Conservation (phyloP, 2,888 invertebrate species). For the Hirtodrosophila alboralis region DNA sequence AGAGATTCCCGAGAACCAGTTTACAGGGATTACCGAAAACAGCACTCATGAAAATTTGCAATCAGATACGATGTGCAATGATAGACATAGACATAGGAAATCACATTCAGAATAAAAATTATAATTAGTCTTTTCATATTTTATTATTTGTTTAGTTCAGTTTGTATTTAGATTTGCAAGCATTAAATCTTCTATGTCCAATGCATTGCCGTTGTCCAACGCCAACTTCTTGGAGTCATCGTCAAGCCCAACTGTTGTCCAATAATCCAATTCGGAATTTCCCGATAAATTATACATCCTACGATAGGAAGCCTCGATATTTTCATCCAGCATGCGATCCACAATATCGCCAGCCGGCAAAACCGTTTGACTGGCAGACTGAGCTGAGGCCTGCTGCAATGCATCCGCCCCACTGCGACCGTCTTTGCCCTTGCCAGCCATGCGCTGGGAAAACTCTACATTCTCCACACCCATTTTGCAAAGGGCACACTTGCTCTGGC, state of each 20-base stretch:
- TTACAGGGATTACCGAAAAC: too few species aligned
- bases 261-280: slow-evolving; percentile 41
- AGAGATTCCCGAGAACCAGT: too few species aligned
- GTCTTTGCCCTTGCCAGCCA: slow-evolving; percentile 13
- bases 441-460: slow-evolving; percentile 67
- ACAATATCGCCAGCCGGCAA: slow-evolving; percentile 61
- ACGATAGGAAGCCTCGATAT: slow-evolving; percentile 80
- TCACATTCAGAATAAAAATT: too few species aligned
- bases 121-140: background rate
- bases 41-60: too few species aligned
- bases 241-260: slow-evolving; percentile 67
- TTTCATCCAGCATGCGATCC: slow-evolving; percentile 81
- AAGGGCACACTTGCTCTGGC: slow-evolving; percentile 80
- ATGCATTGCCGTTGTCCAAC: slow-evolving; percentile 44
- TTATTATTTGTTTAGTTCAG: slow-evolving; percentile 2
- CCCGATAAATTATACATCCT: slow-evolving; percentile 66
- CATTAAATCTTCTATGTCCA: slow-evolving; percentile 48
- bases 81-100: too few species aligned
- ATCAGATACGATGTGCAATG: too few species aligned
- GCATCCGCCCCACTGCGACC: background rate
- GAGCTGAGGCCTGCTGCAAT: background rate
- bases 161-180: slow-evolving; percentile 35
- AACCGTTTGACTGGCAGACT: slow-evolving; percentile 1
- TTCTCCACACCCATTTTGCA: slow-evolving; percentile 81
- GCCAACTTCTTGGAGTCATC: slow-evolving; percentile 80